These are phyloP conservation scores for Haemorhous mexicanus DNA, from an alignment of 2,113 vertebrate species.

Conservation along the genomic window DNA sequence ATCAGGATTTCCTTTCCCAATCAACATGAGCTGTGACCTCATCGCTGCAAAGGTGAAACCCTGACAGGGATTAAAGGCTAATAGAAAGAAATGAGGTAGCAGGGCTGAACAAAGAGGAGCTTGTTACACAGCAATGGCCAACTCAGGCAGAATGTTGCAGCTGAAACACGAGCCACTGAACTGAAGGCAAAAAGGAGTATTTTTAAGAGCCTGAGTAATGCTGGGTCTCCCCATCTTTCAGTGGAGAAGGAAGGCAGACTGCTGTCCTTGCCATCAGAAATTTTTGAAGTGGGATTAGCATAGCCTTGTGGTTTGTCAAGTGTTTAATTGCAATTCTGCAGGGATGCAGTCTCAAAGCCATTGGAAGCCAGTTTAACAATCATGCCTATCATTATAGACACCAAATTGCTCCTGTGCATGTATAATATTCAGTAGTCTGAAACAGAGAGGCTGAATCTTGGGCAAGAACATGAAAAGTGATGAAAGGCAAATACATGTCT, in stretches of 20 bases:
- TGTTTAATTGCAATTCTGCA: constrained; percentile 55
- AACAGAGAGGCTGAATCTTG: background rate
- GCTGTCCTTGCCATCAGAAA: background rate
- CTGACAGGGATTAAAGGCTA: constrained; percentile 73
- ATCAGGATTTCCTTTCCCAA: constrained; percentile 67
- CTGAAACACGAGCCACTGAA: constrained; percentile 6
- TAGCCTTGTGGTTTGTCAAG: constrained; percentile 51
- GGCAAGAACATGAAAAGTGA: background rate
- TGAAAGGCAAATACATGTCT: constrained; percentile 38
- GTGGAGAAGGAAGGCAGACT: constrained; percentile 13
- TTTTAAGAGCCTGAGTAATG: background rate
- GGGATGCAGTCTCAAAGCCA: constrained; percentile 17
- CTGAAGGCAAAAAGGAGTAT: background rate
- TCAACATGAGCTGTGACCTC: constrained; percentile 71
- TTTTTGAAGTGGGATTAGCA: constrained; percentile 35
- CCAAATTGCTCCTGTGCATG: constrained; percentile 29
- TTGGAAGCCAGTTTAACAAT: constrained; percentile 47
- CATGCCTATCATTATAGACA: constrained; percentile 9
- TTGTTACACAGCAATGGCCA: constrained; percentile 33
- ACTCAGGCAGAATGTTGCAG: constrained; percentile 14
- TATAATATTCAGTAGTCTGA: constrained; percentile 2
- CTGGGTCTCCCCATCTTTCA: background rate
- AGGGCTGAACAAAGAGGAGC: constrained; percentile 61
- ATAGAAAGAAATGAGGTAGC: constrained; percentile 63
- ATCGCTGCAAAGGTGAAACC: constrained; percentile 64